These are phyloP conservation scores for Heptranchias perlo DNA, from an alignment of 2,113 vertebrate genomes.

Conservation along the genomic window DNA sequence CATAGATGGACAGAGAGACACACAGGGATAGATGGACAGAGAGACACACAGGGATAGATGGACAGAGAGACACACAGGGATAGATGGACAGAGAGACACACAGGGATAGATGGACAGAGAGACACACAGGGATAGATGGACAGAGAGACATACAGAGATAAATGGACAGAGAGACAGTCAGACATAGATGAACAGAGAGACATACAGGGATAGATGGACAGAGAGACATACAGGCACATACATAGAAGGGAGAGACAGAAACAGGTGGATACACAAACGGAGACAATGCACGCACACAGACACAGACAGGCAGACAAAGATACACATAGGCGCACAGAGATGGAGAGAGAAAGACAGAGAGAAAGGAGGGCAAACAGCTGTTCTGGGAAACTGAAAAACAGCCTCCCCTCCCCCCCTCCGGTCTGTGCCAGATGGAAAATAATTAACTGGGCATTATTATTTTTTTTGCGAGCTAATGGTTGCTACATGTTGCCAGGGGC, in stretches of 20 bases:
- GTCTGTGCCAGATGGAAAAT: conserved; percentile 13
- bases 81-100: too few relatives aligned
- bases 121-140: too few relatives aligned
- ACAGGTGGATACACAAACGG: too few relatives aligned
- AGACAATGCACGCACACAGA: neutral
- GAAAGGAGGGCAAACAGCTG: neutral
- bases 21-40: too few relatives aligned
- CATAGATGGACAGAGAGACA: too few relatives aligned
- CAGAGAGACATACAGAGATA: neutral
- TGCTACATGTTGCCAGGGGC: neutral
- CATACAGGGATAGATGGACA: too few relatives aligned
- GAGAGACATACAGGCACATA: neutral
- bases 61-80: too few relatives aligned
- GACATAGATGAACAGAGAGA: too few relatives aligned
- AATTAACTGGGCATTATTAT: conserved; percentile 7
- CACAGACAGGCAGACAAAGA: neutral
- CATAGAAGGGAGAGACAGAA: neutral
- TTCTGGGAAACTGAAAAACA: neutral
- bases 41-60: too few relatives aligned
- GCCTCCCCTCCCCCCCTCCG: neutral
- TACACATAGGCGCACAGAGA: neutral
- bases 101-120: too few relatives aligned
- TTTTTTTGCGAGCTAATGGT: neutral
- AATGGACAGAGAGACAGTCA: too few relatives aligned
- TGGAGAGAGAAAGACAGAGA: neutral